Conservation (phyloP, 2,888 invertebrate species). For the Monopis laevigella region DNA sequence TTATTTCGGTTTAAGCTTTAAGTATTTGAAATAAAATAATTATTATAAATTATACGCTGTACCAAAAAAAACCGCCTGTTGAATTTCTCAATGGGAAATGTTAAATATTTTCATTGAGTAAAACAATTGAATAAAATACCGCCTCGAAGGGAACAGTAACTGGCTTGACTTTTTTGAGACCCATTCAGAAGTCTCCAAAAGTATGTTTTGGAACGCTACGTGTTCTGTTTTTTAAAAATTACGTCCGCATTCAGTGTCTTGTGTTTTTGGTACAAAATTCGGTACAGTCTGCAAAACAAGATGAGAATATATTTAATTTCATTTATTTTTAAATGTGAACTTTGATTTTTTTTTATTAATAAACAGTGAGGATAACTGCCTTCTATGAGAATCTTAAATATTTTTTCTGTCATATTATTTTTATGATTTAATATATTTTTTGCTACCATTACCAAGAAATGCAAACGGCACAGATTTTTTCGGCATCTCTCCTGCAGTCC, state of each 20-base stretch:
- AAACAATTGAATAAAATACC: background rate
- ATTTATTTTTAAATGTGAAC: too few species aligned
- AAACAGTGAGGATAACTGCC: too few species aligned
- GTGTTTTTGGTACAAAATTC: slow-evolving; percentile 28
- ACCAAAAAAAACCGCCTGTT: background rate
- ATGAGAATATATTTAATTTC: too few species aligned
- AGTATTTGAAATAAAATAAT: too few species aligned
- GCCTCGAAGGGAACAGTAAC: too few species aligned
- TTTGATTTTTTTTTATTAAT: background rate
- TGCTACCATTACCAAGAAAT: slow-evolving; percentile 16
- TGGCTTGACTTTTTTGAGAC: slow-evolving; percentile 18
- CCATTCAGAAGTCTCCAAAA: slow-evolving; percentile 20
- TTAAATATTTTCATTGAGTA: slow-evolving; percentile 6
- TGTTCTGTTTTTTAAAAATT: slow-evolving; percentile 33
- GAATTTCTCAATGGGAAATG: slow-evolving; percentile 3
- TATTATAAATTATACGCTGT: too few species aligned
- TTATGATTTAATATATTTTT: slow-evolving; percentile 12
- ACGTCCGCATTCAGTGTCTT: slow-evolving; percentile 45
- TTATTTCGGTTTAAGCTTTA: too few species aligned
- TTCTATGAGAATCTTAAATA: slow-evolving; percentile 10
- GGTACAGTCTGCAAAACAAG: slow-evolving; percentile 22
- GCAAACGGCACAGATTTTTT: slow-evolving; percentile 14
- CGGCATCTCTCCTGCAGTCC: slow-evolving; percentile 2
- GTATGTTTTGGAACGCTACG: slow-evolving; percentile 17
- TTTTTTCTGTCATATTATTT: slow-evolving; percentile 13